Conservation (phyloP, 37 sponge, comb jelly and placozoan species). For the Beroe forskalii region DNA sequence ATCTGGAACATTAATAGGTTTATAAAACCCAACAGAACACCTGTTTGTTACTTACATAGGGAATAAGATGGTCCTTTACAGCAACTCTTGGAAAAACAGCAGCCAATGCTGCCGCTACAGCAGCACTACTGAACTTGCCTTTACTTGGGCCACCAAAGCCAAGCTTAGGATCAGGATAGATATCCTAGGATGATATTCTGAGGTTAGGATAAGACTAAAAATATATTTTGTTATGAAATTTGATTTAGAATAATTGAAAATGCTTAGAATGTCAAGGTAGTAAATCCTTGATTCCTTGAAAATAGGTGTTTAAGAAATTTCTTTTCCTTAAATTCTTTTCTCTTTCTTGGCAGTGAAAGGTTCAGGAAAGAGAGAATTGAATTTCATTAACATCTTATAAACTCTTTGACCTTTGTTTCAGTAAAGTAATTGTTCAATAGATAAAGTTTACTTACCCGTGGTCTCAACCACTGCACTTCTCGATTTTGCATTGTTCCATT, state of each 20-base stretch:
- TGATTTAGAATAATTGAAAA: too few species aligned
- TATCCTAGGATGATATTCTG: conserved; percentile 33
- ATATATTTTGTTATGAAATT: neutral
- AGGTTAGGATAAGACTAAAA: neutral
- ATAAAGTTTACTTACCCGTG: conserved; percentile 35
- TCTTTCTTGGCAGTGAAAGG: too few species aligned
- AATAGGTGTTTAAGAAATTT: too few species aligned
- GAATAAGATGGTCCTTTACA: neutral
- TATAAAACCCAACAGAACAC: too few species aligned
- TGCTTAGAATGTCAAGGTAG: too few species aligned
- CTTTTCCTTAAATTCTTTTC: too few species aligned
- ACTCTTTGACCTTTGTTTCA: too few species aligned
- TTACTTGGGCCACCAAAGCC: conserved; percentile 10
- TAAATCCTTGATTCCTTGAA: too few species aligned
- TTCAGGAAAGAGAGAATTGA: too few species aligned
- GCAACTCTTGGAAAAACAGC: neutral
- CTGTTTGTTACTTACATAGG: conserved; percentile 4
- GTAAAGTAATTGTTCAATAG: too few species aligned
- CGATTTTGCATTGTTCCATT: conserved; percentile 60
- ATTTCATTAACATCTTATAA: too few species aligned
- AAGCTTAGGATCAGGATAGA: conserved; percentile 42
- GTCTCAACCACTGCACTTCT: conserved; percentile 29
- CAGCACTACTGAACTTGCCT: conserved; percentile 42
- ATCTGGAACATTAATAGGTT: too few species aligned
- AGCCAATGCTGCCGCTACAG: conserved; percentile 5